phyloP scores from a whole-genome alignment of 1,140 invertebrate species.

The Drosophila hydei region DNA sequence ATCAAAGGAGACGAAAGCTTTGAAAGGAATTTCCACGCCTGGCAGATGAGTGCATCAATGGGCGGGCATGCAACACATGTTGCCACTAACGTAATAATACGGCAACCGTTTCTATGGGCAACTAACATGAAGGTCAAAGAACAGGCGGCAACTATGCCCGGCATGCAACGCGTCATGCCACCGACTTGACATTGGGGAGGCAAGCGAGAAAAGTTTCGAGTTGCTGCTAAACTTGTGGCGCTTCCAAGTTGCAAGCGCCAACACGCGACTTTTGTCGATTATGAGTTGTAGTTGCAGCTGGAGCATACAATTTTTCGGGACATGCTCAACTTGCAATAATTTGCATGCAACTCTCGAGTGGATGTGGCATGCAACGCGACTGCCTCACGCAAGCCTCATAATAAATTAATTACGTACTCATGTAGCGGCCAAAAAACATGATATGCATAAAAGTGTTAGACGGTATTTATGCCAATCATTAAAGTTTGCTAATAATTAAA shows the following conservation, averaged over 20 bases:
- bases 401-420: constrained; percentile 74
- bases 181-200: no score
- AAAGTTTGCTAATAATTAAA: neutral
- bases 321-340: constrained; percentile 76
- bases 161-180: constrained; percentile 46
- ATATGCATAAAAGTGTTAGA: constrained; percentile 2
- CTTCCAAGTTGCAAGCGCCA: constrained; percentile 19
- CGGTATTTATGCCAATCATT: constrained; percentile 3
- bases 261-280: constrained; percentile 68
- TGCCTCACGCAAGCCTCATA: constrained; percentile 60
- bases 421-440: constrained; percentile 21
- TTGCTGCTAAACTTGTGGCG: constrained; percentile 41
- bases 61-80: constrained; percentile 46
- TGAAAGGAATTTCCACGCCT: constrained; percentile 49
- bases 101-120: neutral
- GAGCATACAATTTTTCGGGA: constrained; percentile 59
- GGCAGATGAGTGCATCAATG: constrained; percentile 35
- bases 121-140: constrained; percentile 30
- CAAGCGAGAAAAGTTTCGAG: constrained; percentile 45
- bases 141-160: constrained; percentile 32
- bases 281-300: constrained; percentile 60
- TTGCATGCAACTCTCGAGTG: constrained; percentile 64
- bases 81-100: constrained; percentile 43
- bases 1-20: constrained; percentile 12
- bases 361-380: constrained; percentile 55